phyloP scores from a whole-genome alignment of 2,888 invertebrate genomes.

The Protonemura montana region DNA sequence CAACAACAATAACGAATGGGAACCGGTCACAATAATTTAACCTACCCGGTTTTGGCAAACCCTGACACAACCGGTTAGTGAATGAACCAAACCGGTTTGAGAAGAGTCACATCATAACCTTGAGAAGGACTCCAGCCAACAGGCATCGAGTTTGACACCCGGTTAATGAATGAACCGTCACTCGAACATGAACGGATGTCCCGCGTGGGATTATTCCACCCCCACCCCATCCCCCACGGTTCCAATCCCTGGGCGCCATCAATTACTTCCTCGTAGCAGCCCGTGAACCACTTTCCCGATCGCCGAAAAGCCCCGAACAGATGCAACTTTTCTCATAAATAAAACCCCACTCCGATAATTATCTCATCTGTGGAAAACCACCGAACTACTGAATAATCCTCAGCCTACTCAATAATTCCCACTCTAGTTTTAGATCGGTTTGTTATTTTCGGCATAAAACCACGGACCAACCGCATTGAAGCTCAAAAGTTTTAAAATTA shows the following conservation, averaged over 20 bases:
- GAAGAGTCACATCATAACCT: too few species aligned
- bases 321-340: background rate
- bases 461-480: background rate
- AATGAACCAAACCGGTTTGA: too few species aligned
- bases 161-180: background rate
- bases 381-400: background rate
- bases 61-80: too few species aligned
- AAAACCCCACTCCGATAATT: background rate
- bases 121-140: too few species aligned
- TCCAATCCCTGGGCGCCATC: background rate
- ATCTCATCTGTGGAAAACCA: slow-evolving; percentile 7
- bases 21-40: too few species aligned
- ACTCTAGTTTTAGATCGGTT: background rate
- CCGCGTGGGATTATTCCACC: background rate
- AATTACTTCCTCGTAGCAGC: background rate
- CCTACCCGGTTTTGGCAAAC: too few species aligned
- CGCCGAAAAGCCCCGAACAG: background rate
- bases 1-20: too few species aligned
- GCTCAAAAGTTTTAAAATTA: background rate
- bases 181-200: background rate
- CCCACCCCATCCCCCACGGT: background rate
- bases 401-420: background rate
- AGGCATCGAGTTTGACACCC: background rate
- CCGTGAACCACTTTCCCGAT: background rate
- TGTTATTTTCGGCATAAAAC: background rate